Percentiles rank a stretch among this genome's conserved stretches.
Evolutionary conservation across 2,113 vertebrate genomes (phyloP).

Genomic region (Piprites chloris): DNA sequence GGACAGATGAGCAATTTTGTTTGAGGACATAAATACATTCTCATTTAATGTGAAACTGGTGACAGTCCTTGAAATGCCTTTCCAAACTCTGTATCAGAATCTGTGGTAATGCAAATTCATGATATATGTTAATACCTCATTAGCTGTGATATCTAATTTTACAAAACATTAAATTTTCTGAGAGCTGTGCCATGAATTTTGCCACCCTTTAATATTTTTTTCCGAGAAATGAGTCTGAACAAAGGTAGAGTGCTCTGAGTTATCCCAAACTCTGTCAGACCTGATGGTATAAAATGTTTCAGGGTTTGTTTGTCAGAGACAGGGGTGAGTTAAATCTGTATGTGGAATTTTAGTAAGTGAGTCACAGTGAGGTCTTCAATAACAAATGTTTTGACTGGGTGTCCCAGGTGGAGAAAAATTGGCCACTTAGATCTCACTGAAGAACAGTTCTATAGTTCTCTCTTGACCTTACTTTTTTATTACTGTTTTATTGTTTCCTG

Average conservation of each 20-base stretch:
- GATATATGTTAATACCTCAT: background rate
- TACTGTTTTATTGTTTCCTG: conserved; percentile 41
- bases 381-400: background rate
- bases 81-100: background rate
- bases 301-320: background rate
- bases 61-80: background rate
- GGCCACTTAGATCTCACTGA: background rate
- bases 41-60: background rate
- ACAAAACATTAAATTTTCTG: background rate
- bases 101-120: background rate
- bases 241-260: background rate
- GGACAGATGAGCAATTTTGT: background rate
- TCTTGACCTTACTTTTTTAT: conserved; percentile 3
- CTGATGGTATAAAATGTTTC: background rate
- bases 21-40: background rate
- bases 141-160: background rate
- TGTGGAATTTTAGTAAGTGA: background rate
- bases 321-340: background rate
- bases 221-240: background rate
- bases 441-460: background rate
- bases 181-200: background rate
- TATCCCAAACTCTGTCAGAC: background rate
- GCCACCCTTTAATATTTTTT: background rate
- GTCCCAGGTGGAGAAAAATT: background rate
- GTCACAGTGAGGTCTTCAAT: background rate